Conservation (phyloP, 2,797 vertebrate genomes). For the Sebastes cheni region DNA sequence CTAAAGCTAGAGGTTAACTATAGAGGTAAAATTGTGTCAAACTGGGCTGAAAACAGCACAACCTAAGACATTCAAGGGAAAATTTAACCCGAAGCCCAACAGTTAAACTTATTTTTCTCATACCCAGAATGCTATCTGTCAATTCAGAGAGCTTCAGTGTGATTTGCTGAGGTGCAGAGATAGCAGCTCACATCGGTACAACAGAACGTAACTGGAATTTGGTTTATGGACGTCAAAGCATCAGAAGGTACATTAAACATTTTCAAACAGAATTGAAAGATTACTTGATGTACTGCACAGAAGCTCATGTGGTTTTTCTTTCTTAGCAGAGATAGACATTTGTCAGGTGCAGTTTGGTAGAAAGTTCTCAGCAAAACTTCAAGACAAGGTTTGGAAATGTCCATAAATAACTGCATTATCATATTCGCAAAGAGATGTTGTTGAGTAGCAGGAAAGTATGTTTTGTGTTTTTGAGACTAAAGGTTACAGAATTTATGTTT, state of each 20-base stretch:
- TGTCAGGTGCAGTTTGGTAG: neutral
- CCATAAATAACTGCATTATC: neutral
- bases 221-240: neutral
- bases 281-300: neutral
- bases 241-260: neutral
- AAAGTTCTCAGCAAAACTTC: neutral
- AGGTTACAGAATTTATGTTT: conserved; percentile 4
- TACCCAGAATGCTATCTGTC: neutral
- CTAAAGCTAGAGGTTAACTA: neutral
- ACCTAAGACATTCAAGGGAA: neutral
- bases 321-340: neutral
- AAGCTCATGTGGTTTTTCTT: neutral
- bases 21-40: neutral
- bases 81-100: neutral
- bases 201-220: neutral
- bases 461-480: neutral
- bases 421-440: neutral
- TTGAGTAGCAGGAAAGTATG: neutral
- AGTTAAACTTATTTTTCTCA: neutral
- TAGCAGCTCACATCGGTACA: neutral
- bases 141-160: neutral
- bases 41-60: neutral
- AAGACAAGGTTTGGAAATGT: neutral
- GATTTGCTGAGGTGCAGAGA: conserved; percentile 12
- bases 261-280: neutral